Evolutionary conservation across 2,113 vertebrate genomes (phyloP).

Genomic region (Eptatretus burgeri): DNA sequence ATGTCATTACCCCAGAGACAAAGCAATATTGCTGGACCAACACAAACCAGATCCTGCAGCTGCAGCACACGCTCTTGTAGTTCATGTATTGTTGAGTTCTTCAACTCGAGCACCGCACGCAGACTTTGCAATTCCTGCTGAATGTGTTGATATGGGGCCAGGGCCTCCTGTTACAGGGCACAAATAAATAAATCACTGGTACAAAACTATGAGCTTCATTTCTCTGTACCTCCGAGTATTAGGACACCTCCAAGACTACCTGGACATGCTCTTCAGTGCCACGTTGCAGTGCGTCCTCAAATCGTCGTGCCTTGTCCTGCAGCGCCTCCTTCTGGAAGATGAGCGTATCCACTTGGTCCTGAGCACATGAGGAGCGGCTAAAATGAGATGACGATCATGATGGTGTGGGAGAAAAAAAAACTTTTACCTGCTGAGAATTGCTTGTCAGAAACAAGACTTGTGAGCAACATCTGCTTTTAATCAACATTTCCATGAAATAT

Average conservation of each 20-base stretch:
- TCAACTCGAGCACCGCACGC: constrained; percentile 77
- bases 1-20: too few relatives aligned
- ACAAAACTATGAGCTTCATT: too few relatives aligned
- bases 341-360: constrained; percentile 92
- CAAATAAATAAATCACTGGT: too few relatives aligned
- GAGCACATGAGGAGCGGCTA: constrained; percentile 4
- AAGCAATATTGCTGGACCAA: too few relatives aligned
- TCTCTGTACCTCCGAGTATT: too few relatives aligned
- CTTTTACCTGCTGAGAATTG: too few relatives aligned
- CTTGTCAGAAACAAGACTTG: too few relatives aligned
- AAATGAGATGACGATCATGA: background rate
- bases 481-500: too few relatives aligned
- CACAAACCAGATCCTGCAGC: constrained; percentile 55
- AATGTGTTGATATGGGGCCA: constrained; percentile 67
- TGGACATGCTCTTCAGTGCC: constrained; percentile 70
- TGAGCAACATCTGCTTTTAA: too few relatives aligned
- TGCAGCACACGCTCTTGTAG: constrained; percentile 78
- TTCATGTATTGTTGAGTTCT: constrained; percentile 73
- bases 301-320: constrained; percentile 54
- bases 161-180: constrained; percentile 24
- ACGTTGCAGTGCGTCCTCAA: constrained; percentile 66
- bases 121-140: constrained; percentile 76
- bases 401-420: too few relatives aligned
- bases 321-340: constrained; percentile 77
- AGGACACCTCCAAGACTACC: constrained; percentile 17